These are phyloP conservation scores for Ruditapes philippinarum DNA, from an alignment of 1,140 invertebrate genomes.

Conservation along the genomic window DNA sequence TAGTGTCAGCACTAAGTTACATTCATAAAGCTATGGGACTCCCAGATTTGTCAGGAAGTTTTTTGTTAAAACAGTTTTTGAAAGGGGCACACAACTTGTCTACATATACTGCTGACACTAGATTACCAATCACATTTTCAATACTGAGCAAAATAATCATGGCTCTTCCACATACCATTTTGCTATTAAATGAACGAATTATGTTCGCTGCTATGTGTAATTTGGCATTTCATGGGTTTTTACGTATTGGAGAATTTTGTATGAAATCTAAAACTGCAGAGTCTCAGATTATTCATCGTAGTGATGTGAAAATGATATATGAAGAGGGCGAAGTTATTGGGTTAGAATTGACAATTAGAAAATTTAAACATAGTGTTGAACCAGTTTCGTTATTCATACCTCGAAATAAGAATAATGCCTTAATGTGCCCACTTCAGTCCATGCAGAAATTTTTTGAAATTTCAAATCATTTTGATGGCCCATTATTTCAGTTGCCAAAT, in stretches of 20 bases:
- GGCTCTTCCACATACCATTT: constrained; percentile 2
- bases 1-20: constrained; percentile 55
- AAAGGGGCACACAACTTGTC: constrained; percentile 27
- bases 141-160: constrained; percentile 7
- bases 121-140: constrained; percentile 15
- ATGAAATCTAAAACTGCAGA: background rate
- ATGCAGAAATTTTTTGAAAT: background rate
- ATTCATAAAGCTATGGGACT: constrained; percentile 50
- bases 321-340: background rate
- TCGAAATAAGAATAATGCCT: background rate
- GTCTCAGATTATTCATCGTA: background rate
- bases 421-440: background rate
- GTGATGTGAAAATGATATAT: background rate
- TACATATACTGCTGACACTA: constrained; percentile 15
- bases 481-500: constrained; percentile 18
- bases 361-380: background rate
- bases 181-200: background rate
- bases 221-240: constrained; percentile 42
- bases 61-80: constrained; percentile 49
- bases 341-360: background rate
- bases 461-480: constrained; percentile 18
- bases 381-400: background rate
- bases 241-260: constrained; percentile 42
- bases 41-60: constrained; percentile 8
- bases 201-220: background rate